Evolutionary conservation across 2,888 invertebrate genomes (phyloP).

Genomic region (Asteroscopus sphinx): DNA sequence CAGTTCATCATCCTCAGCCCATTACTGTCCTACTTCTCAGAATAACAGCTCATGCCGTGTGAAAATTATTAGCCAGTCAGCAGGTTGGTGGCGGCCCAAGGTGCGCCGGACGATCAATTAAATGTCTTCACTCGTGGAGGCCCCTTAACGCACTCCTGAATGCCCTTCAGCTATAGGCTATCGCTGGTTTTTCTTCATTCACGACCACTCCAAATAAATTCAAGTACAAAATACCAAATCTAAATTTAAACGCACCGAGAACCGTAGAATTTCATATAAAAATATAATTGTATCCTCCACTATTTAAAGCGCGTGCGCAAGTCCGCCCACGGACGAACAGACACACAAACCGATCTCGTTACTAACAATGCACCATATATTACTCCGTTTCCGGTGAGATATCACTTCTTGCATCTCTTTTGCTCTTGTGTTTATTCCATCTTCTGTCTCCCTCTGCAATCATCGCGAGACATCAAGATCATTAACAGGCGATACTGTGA

Average conservation of each 20-base stretch:
- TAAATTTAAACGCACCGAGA: conserved; percentile 34
- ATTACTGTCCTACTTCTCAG: too few species aligned
- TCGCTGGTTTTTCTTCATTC: too few species aligned
- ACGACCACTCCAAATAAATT: too few species aligned
- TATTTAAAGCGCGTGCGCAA: conserved; percentile 62
- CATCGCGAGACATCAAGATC: conserved; percentile 82
- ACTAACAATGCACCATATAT: conserved; percentile 89
- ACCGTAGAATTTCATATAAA: conserved; percentile 57
- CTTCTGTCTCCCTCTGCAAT: conserved; percentile 72
- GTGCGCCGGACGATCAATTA: too few species aligned
- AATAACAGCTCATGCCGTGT: too few species aligned
- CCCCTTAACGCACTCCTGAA: too few species aligned
- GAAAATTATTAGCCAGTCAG: too few species aligned
- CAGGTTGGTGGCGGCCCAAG: too few species aligned
- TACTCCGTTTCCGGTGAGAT: conserved; percentile 86
- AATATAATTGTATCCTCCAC: conserved; percentile 62
- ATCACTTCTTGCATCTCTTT: conserved; percentile 70
- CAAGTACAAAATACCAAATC: conserved; percentile 38
- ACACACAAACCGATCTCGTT: conserved; percentile 86
- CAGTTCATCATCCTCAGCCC: too few species aligned
- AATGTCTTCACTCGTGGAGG: too few species aligned
- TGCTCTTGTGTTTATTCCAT: conserved; percentile 37
- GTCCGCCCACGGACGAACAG: conserved; percentile 77
- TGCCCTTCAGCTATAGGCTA: too few species aligned
- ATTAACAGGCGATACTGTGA: conserved; percentile 86